These are phyloP conservation scores for Lumbricus terrestris DNA, from an alignment of 2,888 invertebrate species.

Conservation along the genomic window DNA sequence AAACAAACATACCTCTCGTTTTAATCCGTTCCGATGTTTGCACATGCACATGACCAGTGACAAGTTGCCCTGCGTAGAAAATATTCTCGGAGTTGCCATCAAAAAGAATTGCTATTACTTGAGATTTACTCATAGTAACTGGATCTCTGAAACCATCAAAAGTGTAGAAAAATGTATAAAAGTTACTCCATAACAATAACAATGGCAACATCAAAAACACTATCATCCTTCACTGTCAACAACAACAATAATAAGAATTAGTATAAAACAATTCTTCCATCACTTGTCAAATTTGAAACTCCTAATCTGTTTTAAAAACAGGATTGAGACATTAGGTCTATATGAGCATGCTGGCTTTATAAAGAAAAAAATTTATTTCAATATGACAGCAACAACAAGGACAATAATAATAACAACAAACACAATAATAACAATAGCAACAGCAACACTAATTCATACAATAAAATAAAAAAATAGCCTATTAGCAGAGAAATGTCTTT, in stretches of 20 bases:
- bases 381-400: no score
- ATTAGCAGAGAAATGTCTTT: no score
- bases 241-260: background rate
- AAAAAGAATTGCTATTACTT: constrained; percentile 3
- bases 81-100: constrained; percentile 11
- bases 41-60: background rate
- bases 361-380: no score
- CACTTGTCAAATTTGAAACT: no score
- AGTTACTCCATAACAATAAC: background rate
- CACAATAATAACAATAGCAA: background rate
- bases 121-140: background rate
- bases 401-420: background rate
- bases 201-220: background rate
- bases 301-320: no score
- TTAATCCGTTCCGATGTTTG: background rate
- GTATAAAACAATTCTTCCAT: background rate
- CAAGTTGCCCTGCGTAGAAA: background rate
- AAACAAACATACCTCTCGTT: background rate
- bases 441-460: background rate
- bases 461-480: no score
- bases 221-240: no score
- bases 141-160: background rate
- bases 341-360: no score
- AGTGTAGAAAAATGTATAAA: background rate
- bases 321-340: no score